Conservation (phyloP, 2,113 vertebrate species). For the Stegostoma tigrinum region DNA sequence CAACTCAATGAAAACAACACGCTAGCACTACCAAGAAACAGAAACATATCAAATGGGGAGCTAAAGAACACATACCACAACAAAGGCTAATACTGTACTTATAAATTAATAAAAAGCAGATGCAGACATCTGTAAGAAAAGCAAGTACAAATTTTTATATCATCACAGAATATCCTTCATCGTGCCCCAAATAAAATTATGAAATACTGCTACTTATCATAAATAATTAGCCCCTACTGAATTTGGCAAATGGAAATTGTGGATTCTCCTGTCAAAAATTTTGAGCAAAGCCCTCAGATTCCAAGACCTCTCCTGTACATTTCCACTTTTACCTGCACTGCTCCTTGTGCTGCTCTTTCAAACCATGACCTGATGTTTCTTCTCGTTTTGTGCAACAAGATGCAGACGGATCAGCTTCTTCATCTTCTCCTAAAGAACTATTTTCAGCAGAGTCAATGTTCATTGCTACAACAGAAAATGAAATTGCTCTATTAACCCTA, state of each 20-base stretch:
- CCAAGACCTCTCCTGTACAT: not conserved
- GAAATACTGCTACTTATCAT: not conserved
- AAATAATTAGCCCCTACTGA: not conserved
- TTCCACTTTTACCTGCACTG: slow-evolving; percentile 24
- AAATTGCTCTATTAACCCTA: not conserved
- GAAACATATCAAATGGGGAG: not conserved
- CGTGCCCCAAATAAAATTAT: not conserved
- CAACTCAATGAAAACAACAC: no score
- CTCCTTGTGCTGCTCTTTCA: slow-evolving; percentile 23
- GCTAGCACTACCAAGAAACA: not conserved
- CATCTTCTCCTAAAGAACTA: slow-evolving; percentile 34
- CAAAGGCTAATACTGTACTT: not conserved
- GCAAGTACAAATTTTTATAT: not conserved
- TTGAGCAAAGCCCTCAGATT: not conserved
- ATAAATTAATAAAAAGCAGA: not conserved
- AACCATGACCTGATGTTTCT: not conserved
- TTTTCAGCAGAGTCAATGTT: slow-evolving; percentile 30
- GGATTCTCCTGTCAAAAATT: not conserved
- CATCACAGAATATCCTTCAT: not conserved
- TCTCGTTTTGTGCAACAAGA: slow-evolving; percentile 9
- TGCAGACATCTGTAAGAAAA: not conserved
- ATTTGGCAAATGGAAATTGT: not conserved
- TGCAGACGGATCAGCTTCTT: slow-evolving; percentile 35
- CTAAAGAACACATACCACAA: not conserved
- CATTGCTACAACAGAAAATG: slow-evolving; percentile 20